phyloP scores from a whole-genome alignment of 2,113 vertebrate genomes.

The Crotophaga sulcirostris region DNA sequence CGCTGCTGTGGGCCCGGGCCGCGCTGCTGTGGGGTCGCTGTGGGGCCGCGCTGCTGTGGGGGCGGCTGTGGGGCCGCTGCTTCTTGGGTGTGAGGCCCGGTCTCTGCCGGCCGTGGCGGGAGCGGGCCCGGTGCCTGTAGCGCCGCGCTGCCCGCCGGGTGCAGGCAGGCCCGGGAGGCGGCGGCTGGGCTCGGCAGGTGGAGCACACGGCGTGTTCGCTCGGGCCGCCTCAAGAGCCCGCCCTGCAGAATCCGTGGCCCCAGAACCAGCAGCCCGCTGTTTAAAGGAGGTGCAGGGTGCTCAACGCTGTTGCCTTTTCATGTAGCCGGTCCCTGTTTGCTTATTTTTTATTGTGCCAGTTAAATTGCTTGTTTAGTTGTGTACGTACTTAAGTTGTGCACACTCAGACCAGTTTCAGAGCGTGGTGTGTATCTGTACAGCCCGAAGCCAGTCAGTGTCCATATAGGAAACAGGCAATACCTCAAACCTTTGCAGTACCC shows the following conservation, averaged over 20 bases:
- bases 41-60: background rate
- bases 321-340: rapidly evolving
- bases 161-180: too few species aligned
- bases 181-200: background rate
- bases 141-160: background rate
- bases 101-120: background rate
- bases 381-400: rapidly evolving
- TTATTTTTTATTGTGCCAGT: rapidly evolving
- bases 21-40: background rate
- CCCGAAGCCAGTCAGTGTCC: rapidly evolving
- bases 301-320: rapidly evolving
- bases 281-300: rapidly evolving
- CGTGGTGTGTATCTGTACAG: too few species aligned
- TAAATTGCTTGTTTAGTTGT: background rate
- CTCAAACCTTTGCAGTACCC: rapidly evolving
- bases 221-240: rapidly evolving
- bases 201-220: too few species aligned
- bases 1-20: too few species aligned
- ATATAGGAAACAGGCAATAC: rapidly evolving
- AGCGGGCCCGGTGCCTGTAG: too few species aligned
- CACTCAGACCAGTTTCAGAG: rapidly evolving
- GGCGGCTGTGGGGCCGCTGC: background rate
- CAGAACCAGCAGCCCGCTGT: rapidly evolving
- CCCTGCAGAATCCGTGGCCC: too few species aligned
- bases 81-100: background rate